phyloP scores from a whole-genome alignment of 2,797 vertebrate species.

The Muscicapa comitata region DNA sequence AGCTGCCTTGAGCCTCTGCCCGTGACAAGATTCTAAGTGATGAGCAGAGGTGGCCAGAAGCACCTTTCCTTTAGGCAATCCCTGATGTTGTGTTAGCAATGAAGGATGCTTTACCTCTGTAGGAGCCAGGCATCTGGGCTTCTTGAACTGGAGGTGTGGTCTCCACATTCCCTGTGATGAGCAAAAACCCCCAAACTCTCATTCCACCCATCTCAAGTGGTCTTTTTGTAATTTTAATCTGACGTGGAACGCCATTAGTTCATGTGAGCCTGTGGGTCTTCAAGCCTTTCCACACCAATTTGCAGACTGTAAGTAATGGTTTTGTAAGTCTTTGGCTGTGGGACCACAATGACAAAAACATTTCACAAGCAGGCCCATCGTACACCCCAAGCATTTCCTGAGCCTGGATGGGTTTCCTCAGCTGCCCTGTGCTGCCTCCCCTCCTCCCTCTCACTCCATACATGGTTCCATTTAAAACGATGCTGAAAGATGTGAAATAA shows the following conservation, averaged over 20 bases:
- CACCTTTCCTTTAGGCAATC: not conserved
- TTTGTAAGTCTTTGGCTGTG: not conserved
- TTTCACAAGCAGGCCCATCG: not conserved
- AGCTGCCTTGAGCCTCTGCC: not conserved
- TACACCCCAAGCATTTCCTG: accelerated
- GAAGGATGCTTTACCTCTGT: not conserved
- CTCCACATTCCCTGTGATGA: not conserved
- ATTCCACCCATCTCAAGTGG: not conserved
- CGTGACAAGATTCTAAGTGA: accelerated
- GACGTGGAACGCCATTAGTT: not conserved
- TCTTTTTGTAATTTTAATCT: not conserved
- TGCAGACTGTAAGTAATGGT: not conserved
- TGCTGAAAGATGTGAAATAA: slow-evolving; percentile 48
- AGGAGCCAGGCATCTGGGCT: not conserved
- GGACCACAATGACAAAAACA: not conserved
- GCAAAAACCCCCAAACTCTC: not conserved
- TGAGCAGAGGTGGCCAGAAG: not conserved
- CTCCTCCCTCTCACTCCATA: not conserved
- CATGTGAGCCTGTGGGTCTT: not conserved
- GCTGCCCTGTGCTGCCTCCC: not conserved
- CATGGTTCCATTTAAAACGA: not conserved
- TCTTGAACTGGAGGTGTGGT: not conserved
- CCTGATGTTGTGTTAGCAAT: not conserved
- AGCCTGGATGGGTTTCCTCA: not conserved
- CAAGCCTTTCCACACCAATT: not conserved